A percentile compares a stretch with the other conserved stretches of the same genome.
Evolutionary conservation across 2,113 vertebrate genomes (phyloP).

Genomic region (Tachysurus vachellii): DNA sequence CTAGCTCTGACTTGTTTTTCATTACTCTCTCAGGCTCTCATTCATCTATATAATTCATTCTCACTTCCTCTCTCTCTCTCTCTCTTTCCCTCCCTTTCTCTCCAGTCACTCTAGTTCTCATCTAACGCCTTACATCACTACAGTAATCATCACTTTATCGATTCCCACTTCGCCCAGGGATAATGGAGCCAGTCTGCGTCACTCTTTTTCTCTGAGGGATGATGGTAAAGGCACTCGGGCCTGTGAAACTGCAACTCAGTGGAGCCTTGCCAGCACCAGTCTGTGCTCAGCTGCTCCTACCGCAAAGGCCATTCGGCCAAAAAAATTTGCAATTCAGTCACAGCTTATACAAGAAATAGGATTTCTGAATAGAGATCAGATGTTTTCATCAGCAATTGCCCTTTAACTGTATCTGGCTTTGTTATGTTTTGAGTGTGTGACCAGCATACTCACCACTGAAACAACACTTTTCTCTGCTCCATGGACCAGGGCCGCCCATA

Average conservation of each 20-base stretch:
- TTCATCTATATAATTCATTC: constrained; percentile 22
- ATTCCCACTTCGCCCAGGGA: constrained; percentile 17
- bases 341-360: background rate
- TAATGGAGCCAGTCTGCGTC: constrained; percentile 44
- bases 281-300: constrained; percentile 20
- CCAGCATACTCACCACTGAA: constrained; percentile 77
- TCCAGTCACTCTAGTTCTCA: constrained; percentile 3
- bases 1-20: background rate
- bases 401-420: background rate
- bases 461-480: constrained; percentile 85
- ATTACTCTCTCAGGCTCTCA: background rate
- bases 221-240: constrained; percentile 39
- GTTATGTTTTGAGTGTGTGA: background rate
- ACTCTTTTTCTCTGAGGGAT: constrained; percentile 47
- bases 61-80: background rate
- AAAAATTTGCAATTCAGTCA: background rate
- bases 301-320: constrained; percentile 40
- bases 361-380: background rate
- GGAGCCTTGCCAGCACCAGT: constrained; percentile 21
- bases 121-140: constrained; percentile 34
- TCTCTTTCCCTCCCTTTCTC: background rate
- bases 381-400: background rate
- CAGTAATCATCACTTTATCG: constrained; percentile 36
- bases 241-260: constrained; percentile 30
- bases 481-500: constrained; percentile 86